Evolutionary conservation across 2,888 invertebrate genomes (phyloP), one percentile per base, ranked within the genome.

Genomic region (Pristionchus fissidentatus): DNA sequence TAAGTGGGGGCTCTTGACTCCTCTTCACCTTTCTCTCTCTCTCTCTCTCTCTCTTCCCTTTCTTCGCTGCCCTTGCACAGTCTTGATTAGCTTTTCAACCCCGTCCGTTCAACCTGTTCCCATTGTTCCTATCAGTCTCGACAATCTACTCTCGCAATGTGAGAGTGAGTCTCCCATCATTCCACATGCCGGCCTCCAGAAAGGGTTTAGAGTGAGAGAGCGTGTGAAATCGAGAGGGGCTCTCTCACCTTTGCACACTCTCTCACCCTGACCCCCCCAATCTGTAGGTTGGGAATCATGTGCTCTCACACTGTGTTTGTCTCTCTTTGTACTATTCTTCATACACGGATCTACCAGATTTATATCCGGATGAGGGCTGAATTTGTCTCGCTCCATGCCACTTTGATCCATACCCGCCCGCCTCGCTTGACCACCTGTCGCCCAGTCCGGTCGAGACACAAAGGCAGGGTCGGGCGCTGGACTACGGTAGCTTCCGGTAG

Each of bases 331-430:
- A 70, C 66, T 70, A 38, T 13, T 70, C n/a, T 70, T 41, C 41
- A 19, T 70, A 41, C 66, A 70, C 66, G 66, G 66, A 70, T 70
- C 66, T 70, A 22, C 26, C n/a, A 38, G 22, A n/a, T 70, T 70
- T 70, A 70, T 70, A 70, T 70, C 66, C 66, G 66, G 66, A 41
- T 70, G 66, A 70, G 66, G n/a, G n/a, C 41, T 26, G 66, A 70
- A 70, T 70, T 35, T 62, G 62, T 62, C 66, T 70, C 29, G 26
- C 35, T 70, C 66, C 66, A 70, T 70, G 66, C 66, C 66, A 70
- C 46, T 75, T 35, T 46, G 46, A 77, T 52, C 77, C 77, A 77
- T 32, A 46, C 77, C 77, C 49, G 77, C 52, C 29, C 29, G 8
- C 52, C 22, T 19, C 22, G 52, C 13, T 19, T 22, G 52, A 52